Evolutionary conservation across 2,888 invertebrate species (phyloP), one percentile per base, ranked within the genome.

Genomic region (Melanostoma scalare): DNA sequence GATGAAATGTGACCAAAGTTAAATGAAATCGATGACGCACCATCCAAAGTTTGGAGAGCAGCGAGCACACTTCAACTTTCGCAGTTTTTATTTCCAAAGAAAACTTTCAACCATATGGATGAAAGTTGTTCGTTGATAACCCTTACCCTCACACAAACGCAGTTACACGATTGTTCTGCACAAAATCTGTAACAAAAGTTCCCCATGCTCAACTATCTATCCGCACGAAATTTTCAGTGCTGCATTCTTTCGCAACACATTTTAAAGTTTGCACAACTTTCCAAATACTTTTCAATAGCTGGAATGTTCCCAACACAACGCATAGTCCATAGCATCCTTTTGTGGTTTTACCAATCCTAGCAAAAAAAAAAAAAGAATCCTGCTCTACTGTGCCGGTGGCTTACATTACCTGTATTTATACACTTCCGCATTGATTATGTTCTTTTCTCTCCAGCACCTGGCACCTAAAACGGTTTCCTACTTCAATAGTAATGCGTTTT

Each of bases 181-280:
- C 3, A 40, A 38, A 63, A 48, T 63, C 38, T 38, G 38, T 63
- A 38, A 10, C 38, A 31, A 63, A 38, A 50, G 38, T 63, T 50
- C 31, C 40, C 38, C 20, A 20, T 56, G 20, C 55, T 55, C 48
- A 60, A 68, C 20, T 31, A 60, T 68, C 31, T 52, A 8, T 6
- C 30, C 6, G 10, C 20, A 1, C 35, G 30, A 30, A 38, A 48
- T 61, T 44, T 52, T 46, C 53, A 61, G 31, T 40, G 42, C 36
- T 30, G 53, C 55, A 69, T 69, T 69, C 69, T 76, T 76, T 36
- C 46, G 30, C 30, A 61, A 48, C 48, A 69, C 61, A 61, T 61
- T 69, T 69, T 48, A 55, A 69, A 76, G 55, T 69, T 68, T 68
- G n/a, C 9, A 61, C 20, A 76, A 69, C 55, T 69, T 76, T 55